Percentiles rank a stretch among this genome's conserved stretches.
These are phyloP conservation scores for Halictus rubicundus DNA, from an alignment of 1,140 invertebrate species.

Conservation along the genomic window DNA sequence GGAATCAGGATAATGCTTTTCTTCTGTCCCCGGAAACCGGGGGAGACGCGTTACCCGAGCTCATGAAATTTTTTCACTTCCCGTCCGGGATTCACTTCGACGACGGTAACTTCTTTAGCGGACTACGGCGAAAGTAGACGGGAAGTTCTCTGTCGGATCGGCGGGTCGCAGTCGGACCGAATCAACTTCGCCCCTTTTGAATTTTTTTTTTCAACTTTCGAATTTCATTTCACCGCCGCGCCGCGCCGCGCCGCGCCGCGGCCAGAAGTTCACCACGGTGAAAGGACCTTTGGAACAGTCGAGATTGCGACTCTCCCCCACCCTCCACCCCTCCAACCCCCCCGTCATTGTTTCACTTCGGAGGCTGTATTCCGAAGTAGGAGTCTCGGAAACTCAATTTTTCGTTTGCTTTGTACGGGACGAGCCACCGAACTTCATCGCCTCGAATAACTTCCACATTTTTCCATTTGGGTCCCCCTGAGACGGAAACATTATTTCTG, in stretches of 20 bases:
- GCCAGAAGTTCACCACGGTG: no score
- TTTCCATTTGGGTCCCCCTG: no score
- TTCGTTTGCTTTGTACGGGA: no score
- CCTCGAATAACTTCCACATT: no score
- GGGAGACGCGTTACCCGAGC: background rate
- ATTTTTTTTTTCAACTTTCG: background rate
- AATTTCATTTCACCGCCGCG: background rate
- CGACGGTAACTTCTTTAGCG: background rate
- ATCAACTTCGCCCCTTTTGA: conserved; percentile 1
- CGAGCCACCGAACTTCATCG: no score
- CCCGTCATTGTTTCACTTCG: background rate
- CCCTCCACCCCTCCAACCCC: no score
- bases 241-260: background rate
- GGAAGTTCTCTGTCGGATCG: background rate
- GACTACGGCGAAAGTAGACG: background rate
- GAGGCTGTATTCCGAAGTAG: no score
- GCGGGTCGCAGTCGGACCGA: background rate
- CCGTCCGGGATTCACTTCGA: background rate
- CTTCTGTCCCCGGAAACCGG: no score
- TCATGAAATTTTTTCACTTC: background rate
- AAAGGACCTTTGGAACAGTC: background rate
- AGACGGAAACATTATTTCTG: no score
- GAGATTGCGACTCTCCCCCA: no score
- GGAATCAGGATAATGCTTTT: background rate
- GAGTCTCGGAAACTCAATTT: no score